A percentile compares a stretch with the other conserved stretches of the same genome.
Evolutionary conservation across 2,113 vertebrate species (phyloP).

Genomic region (Prionailurus viverrinus): DNA sequence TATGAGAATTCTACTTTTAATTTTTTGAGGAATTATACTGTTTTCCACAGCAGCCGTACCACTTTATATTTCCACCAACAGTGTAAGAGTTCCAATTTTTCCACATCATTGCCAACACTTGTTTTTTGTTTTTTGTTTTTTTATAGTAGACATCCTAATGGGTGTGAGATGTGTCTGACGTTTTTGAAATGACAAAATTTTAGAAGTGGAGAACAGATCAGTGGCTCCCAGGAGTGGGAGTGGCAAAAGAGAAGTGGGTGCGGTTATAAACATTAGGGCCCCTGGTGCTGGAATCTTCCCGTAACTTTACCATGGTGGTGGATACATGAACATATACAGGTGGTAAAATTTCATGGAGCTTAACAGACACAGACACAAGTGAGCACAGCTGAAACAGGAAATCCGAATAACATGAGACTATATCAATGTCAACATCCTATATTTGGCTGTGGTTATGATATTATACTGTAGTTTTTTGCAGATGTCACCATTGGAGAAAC

Average conservation of each 20-base stretch:
- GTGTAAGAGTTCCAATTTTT: background rate
- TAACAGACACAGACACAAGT: background rate
- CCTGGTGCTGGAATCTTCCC: background rate
- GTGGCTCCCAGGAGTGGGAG: background rate
- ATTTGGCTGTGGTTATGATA: constrained; percentile 17
- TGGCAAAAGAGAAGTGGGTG: background rate
- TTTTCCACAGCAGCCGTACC: background rate
- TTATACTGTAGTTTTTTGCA: background rate
- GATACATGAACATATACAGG: background rate
- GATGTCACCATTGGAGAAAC: background rate
- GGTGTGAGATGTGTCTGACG: background rate
- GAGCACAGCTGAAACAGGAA: constrained; percentile 5
- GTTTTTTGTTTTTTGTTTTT: background rate
- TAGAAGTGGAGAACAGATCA: background rate
- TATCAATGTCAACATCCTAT: background rate
- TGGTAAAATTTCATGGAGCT: background rate
- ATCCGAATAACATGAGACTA: background rate
- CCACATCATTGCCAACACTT: background rate
- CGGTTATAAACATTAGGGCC: background rate
- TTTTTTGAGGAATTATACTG: background rate
- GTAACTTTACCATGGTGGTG: background rate
- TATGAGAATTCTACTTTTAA: background rate
- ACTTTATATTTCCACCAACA: background rate
- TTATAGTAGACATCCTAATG: background rate
- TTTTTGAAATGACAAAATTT: background rate